Evolutionary conservation across 2,888 invertebrate genomes (phyloP).

Genomic region (Hirtodrosophila alboralis): DNA sequence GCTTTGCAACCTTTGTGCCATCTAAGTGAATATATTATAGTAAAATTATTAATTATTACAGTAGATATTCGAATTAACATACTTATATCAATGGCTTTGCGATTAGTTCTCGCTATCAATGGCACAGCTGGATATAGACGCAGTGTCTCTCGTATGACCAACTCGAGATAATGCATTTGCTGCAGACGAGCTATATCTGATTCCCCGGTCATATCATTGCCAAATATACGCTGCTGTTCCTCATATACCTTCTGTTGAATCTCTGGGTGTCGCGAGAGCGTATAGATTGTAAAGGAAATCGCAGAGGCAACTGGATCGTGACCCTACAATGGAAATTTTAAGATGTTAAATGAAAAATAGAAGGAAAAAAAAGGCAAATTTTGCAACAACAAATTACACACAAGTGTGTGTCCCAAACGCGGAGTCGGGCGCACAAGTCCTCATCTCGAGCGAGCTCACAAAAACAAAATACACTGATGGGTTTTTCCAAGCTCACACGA

Average conservation of each 20-base stretch:
- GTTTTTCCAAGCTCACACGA: no score
- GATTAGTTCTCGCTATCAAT: slow-evolving; percentile 77
- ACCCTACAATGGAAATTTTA: slow-evolving; percentile 82
- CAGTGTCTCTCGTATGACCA: slow-evolving; percentile 74
- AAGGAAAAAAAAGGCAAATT: no score
- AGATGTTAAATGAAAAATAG: no score
- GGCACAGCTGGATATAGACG: slow-evolving; percentile 79
- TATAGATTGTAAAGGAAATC: slow-evolving; percentile 85
- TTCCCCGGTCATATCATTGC: slow-evolving; percentile 68
- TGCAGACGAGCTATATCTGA: slow-evolving; percentile 44
- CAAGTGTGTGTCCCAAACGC: no score
- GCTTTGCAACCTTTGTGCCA: slow-evolving; percentile 78
- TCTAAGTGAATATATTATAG: slow-evolving; percentile 42
- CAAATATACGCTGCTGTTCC: slow-evolving; percentile 84
- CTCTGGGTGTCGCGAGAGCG: slow-evolving; percentile 85
- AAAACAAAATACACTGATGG: no score
- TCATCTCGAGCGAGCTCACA: no score
- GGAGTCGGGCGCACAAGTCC: no score
- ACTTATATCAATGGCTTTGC: slow-evolving; percentile 78
- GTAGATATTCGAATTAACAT: slow-evolving; percentile 28
- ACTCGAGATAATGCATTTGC: slow-evolving; percentile 75
- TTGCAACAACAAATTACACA: no score
- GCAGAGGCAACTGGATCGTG: slow-evolving; percentile 86
- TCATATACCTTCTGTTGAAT: slow-evolving; percentile 85
- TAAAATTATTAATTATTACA: not conserved